Evolutionary conservation across 1,140 invertebrate species (phyloP).

Genomic region (Brachionus plicatilis): DNA sequence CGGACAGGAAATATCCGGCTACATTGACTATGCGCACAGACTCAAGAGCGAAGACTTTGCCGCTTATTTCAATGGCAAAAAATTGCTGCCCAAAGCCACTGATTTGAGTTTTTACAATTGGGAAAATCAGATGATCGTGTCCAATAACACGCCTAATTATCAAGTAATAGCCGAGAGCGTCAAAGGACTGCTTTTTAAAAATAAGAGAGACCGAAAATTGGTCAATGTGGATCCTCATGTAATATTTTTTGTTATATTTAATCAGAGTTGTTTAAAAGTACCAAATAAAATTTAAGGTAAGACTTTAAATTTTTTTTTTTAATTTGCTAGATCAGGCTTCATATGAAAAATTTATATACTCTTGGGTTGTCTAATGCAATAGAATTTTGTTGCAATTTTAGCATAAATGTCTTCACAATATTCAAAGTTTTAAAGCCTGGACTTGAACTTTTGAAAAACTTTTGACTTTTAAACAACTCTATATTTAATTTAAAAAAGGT

Average conservation of each 20-base stretch:
- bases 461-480: too few species aligned
- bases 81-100: constrained; percentile 61
- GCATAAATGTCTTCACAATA: too few species aligned
- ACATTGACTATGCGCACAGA: constrained; percentile 69
- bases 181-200: constrained; percentile 63
- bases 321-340: too few species aligned
- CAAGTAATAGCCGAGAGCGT: constrained; percentile 63
- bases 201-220: constrained; percentile 57
- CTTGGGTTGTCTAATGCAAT: too few species aligned
- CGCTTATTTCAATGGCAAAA: constrained; percentile 65
- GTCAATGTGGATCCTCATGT: constrained; percentile 57
- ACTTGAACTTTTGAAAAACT: too few species aligned
- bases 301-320: too few species aligned
- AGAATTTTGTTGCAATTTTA: too few species aligned
- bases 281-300: too few species aligned
- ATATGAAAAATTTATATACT: too few species aligned
- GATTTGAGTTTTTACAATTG: constrained; percentile 70
- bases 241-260: constrained; percentile 4
- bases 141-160: constrained; percentile 67
- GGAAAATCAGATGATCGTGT: constrained; percentile 62
- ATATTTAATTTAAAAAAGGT: constrained; percentile 4
- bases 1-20: constrained; percentile 69
- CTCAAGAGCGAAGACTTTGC: constrained; percentile 67
- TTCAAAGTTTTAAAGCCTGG: too few species aligned
- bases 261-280: too few species aligned